These are phyloP conservation scores for Hemicentrotus pulcherrimus DNA, from an alignment of 35 echinoderm and acorn worm species.

Conservation along the genomic window DNA sequence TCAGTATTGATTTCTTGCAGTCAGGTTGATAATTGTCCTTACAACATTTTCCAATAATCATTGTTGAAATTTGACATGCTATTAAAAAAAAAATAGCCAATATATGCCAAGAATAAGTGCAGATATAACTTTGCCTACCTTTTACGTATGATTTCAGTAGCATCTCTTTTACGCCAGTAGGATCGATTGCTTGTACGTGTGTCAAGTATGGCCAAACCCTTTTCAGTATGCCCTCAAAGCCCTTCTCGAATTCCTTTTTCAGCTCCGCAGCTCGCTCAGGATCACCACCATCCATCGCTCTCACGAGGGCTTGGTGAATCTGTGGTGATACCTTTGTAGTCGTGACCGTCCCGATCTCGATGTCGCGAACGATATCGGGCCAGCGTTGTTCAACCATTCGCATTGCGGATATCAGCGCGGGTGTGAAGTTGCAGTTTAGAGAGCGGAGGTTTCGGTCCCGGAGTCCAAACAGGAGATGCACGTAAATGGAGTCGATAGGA, in stretches of 20 bases:
- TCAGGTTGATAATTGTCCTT: no score
- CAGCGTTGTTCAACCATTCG: slow-evolving; percentile 53
- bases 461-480: slow-evolving; percentile 72
- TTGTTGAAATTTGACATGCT: no score
- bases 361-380: slow-evolving; percentile 56
- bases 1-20: no score
- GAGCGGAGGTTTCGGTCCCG: slow-evolving; percentile 48
- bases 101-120: not conserved
- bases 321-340: slow-evolving; percentile 52
- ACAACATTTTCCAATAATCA: no score
- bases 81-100: no score
- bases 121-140: slow-evolving; percentile 47
- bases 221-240: slow-evolving; percentile 72
- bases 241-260: slow-evolving; percentile 65
- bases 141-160: slow-evolving; percentile 61
- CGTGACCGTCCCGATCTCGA: slow-evolving; percentile 22
- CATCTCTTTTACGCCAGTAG: slow-evolving; percentile 34
- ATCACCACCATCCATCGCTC: slow-evolving; percentile 29
- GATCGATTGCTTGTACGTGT: slow-evolving; percentile 54
- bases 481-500: slow-evolving; percentile 52
- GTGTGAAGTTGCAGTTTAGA: slow-evolving; percentile 40
- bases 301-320: slow-evolving; percentile 44
- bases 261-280: slow-evolving; percentile 62
- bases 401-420: slow-evolving; percentile 41
- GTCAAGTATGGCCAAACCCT: slow-evolving; percentile 78